These are phyloP conservation scores for Epiblema foenella DNA, from an alignment of 2,888 invertebrate species.

Conservation along the genomic window DNA sequence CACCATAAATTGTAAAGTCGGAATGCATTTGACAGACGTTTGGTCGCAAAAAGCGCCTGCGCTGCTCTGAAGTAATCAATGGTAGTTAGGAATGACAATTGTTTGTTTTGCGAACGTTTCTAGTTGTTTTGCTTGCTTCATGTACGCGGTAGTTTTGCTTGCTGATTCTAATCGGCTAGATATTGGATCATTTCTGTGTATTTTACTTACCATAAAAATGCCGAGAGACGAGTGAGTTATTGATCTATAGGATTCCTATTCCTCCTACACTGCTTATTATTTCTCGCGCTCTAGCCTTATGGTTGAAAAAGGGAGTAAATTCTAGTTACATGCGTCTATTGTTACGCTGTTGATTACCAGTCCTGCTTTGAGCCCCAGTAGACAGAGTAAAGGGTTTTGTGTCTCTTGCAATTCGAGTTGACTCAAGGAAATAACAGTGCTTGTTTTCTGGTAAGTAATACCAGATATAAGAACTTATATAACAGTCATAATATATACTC, in stretches of 20 bases:
- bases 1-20: constrained; percentile 22
- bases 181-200: constrained; percentile 9
- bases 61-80: constrained; percentile 9
- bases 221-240: background rate
- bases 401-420: too few relatives aligned
- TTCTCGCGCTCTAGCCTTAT: too few relatives aligned
- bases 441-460: too few relatives aligned
- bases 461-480: too few relatives aligned
- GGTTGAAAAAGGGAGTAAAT: background rate
- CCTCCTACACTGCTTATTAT: background rate
- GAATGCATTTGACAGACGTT: constrained; percentile 29
- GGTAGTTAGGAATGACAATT: constrained; percentile 24
- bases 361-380: too few relatives aligned
- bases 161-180: constrained; percentile 3
- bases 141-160: constrained; percentile 8
- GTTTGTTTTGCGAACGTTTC: constrained; percentile 23
- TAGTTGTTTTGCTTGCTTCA: constrained; percentile 20
- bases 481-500: too few relatives aligned
- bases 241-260: background rate
- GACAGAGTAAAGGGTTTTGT: too few relatives aligned
- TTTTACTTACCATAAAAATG: constrained; percentile 6
- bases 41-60: constrained; percentile 20
- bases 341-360: too few relatives aligned
- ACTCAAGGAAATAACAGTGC: background rate
- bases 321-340: background rate